These are phyloP conservation scores for Strigops habroptila DNA, from an alignment of 2,113 vertebrate genomes.

Conservation along the genomic window DNA sequence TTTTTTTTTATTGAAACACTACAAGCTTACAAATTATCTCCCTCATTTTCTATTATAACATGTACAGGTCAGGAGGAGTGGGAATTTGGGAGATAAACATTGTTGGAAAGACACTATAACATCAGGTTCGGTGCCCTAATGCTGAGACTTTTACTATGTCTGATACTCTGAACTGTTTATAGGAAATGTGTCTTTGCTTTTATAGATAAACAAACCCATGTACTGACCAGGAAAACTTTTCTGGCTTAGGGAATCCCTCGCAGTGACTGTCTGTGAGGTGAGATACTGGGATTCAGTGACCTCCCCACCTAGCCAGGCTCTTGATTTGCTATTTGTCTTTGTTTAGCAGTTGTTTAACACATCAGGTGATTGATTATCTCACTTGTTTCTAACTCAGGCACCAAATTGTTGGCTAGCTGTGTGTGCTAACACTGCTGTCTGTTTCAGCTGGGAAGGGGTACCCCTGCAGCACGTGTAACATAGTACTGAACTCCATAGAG, in stretches of 20 bases:
- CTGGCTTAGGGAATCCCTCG: neutral
- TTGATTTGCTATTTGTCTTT: neutral
- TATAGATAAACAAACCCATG: neutral
- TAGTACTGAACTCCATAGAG: conserved; percentile 96
- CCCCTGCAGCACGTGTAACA: conserved; percentile 89
- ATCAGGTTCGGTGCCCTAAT: neutral
- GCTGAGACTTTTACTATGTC: neutral
- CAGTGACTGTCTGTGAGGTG: neutral
- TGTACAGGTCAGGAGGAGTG: neutral
- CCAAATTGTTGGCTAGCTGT: neutral
- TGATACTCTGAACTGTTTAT: neutral
- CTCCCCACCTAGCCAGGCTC: neutral
- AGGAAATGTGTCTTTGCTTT: neutral
- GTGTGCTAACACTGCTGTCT: conserved; percentile 63
- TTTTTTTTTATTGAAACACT: neutral
- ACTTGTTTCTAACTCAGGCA: neutral
- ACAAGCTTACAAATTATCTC: neutral
- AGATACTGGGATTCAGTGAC: neutral
- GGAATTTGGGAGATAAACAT: neutral
- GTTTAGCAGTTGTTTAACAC: neutral
- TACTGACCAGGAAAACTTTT: neutral
- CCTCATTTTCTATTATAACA: neutral
- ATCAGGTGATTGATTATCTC: neutral
- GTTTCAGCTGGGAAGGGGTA: conserved; percentile 90
- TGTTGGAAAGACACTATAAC: neutral